These are phyloP conservation scores for Idaea dimidiata DNA, from an alignment of 2,888 invertebrate genomes.

Conservation along the genomic window DNA sequence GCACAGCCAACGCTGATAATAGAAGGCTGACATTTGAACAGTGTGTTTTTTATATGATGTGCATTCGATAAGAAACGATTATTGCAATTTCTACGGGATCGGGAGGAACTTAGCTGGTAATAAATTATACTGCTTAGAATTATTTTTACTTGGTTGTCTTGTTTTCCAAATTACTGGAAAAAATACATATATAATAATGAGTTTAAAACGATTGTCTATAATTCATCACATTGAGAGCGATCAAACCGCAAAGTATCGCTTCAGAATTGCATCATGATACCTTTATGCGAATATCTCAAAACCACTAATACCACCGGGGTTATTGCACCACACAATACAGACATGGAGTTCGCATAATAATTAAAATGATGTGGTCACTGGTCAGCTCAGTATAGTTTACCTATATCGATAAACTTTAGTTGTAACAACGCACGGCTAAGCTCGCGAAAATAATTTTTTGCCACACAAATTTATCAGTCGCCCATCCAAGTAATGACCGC, in stretches of 20 bases:
- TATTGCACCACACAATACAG: constrained; percentile 39
- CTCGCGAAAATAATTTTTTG: neutral
- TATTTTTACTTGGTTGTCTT: neutral
- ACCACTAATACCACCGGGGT: constrained; percentile 49
- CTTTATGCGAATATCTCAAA: constrained; percentile 32
- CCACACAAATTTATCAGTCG: too few species aligned
- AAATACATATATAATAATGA: neutral
- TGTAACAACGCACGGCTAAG: too few species aligned
- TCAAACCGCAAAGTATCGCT: neutral
- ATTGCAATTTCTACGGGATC: too few species aligned
- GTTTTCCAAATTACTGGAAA: neutral
- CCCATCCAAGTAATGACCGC: too few species aligned
- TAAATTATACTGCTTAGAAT: too few species aligned
- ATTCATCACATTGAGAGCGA: constrained; percentile 7
- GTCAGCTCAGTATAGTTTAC: neutral
- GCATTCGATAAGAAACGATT: too few species aligned
- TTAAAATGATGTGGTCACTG: neutral
- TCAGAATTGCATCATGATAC: neutral
- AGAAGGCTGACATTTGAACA: too few species aligned
- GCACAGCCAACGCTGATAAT: too few species aligned
- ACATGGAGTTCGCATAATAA: neutral
- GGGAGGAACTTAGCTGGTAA: too few species aligned
- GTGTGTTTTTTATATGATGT: too few species aligned
- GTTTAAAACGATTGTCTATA: neutral
- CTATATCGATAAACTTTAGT: neutral